A percentile compares a stretch with the other conserved stretches of the same genome.
Conservation (phyloP, 1,140 invertebrate genomes). For the Lepidurus apus region DNA sequence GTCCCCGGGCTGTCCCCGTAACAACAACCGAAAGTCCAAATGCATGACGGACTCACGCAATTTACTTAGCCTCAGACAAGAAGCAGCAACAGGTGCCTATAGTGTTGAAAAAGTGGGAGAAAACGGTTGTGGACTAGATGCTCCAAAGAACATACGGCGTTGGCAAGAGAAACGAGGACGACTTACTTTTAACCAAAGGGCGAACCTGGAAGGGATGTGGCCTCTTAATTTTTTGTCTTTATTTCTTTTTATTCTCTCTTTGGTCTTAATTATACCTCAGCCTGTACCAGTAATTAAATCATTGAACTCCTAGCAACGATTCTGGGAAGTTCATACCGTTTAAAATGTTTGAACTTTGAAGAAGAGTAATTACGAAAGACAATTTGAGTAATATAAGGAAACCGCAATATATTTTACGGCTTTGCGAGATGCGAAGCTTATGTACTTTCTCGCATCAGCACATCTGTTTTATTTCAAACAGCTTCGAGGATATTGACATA, state of each 20-base stretch:
- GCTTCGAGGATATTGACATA: too few species aligned
- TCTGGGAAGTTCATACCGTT: too few species aligned
- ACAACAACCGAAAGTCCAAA: background rate
- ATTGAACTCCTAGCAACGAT: too few species aligned
- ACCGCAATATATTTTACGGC: too few species aligned
- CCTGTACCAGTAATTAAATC: too few species aligned
- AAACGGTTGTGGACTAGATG: background rate
- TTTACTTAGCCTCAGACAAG: background rate
- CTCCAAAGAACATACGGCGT: background rate
- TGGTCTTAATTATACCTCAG: background rate
- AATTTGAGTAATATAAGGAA: too few species aligned
- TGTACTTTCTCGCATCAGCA: too few species aligned
- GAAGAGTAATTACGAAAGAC: too few species aligned
- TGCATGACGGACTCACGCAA: constrained; percentile 3
- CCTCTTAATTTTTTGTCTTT: background rate
- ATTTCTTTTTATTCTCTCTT: background rate
- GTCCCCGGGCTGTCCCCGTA: background rate
- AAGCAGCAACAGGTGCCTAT: background rate
- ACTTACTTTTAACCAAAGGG: background rate
- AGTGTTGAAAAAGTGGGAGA: background rate
- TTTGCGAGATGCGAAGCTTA: too few species aligned
- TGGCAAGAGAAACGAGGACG: constrained; percentile 4
- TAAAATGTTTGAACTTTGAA: too few species aligned
- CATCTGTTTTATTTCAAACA: too few species aligned
- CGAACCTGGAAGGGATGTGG: background rate